phyloP scores from a whole-genome alignment of 2,113 vertebrate genomes.

The Anhinga rufa region DNA sequence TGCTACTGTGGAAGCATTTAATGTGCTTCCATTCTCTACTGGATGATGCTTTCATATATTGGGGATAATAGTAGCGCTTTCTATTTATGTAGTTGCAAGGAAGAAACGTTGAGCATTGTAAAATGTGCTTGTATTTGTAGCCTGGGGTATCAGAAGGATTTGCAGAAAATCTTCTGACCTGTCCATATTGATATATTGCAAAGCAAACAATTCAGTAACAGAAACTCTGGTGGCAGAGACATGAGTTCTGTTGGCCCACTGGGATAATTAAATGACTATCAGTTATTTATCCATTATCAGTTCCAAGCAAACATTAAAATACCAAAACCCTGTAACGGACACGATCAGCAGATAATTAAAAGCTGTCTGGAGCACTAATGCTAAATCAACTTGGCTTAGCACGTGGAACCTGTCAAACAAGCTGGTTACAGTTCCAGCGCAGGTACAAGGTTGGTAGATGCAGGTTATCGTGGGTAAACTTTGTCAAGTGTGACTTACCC shows the following conservation, averaged over 20 bases:
- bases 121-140: background rate
- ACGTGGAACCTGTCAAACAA: background rate
- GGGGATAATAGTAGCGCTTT: background rate
- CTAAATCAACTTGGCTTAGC: background rate
- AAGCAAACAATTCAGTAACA: background rate
- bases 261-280: background rate
- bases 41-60: background rate
- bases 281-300: background rate
- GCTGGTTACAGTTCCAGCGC: background rate
- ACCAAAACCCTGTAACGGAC: background rate
- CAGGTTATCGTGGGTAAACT: background rate
- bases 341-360: background rate
- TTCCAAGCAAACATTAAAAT: background rate
- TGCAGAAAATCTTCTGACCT: background rate
- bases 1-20: background rate
- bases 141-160: background rate
- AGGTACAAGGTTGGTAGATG: background rate
- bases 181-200: accelerated
- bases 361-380: background rate
- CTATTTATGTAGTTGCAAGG: background rate
- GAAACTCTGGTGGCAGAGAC: background rate
- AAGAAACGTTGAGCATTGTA: background rate
- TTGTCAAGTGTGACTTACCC: background rate
- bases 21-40: accelerated
- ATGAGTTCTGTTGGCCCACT: accelerated